Conservation (phyloP, 2,888 invertebrate species). For the Archips xylosteana region DNA sequence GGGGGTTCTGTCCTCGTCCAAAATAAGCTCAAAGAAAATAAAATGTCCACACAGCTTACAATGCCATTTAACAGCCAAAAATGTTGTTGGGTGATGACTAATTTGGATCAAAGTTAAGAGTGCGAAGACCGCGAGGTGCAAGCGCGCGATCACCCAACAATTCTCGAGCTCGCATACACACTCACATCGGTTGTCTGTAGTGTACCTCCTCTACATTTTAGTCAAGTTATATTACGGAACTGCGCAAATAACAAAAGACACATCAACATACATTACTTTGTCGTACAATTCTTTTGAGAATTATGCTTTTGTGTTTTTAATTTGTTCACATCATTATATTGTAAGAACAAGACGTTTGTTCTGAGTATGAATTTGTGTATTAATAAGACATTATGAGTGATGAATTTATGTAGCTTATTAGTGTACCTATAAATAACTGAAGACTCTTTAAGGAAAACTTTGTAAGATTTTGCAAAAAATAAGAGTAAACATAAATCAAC, state of each 20-base stretch:
- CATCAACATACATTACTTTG: background rate
- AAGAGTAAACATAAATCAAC: background rate
- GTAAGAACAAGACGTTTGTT: too few species aligned
- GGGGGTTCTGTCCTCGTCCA: conserved; percentile 58
- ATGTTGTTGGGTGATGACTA: conserved; percentile 77
- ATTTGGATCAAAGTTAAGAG: conserved; percentile 58
- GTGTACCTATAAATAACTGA: background rate
- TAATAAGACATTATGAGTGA: background rate
- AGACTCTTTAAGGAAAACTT: background rate
- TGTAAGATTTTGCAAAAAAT: background rate
- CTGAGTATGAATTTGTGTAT: background rate
- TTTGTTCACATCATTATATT: too few species aligned
- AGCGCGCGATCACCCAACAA: conserved; percentile 81
- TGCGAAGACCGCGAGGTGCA: conserved; percentile 68
- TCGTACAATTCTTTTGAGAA: background rate
- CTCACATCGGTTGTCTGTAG: conserved; percentile 44
- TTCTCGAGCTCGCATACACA: conserved; percentile 77
- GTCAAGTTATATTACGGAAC: background rate
- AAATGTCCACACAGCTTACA: conserved; percentile 81
- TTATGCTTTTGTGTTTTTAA: too few species aligned
- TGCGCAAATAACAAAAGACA: background rate
- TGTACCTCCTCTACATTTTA: background rate
- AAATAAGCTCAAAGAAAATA: conserved; percentile 77
- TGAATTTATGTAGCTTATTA: too few species aligned
- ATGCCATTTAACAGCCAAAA: conserved; percentile 79